Base-by-base conservation (phyloP, 2,797 vertebrate species). In the Pangasius larnaudii region DNA sequence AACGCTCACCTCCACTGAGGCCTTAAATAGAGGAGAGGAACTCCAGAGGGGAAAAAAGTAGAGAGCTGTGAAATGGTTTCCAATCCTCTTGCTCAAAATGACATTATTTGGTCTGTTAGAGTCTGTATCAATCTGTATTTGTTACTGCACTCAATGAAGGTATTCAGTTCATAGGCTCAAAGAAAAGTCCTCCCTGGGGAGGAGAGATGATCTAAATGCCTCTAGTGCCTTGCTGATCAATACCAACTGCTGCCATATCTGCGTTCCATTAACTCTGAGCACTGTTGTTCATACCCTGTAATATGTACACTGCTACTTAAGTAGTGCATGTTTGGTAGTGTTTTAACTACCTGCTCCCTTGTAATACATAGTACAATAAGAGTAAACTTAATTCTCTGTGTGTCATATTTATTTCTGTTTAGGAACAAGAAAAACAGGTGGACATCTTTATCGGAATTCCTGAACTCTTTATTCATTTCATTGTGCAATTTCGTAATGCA, bases 1-100 rank as follows among this genome's bases (percentile, higher is more conserved):
- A 98, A 99, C 0, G 96, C 98, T 9, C 98, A 99, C 95, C 97
- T 99, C 92, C 97, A 97, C 94, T 98, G 94, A 96, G 78, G 42
- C 51, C 74, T 83, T 69, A 13, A 3, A 78, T 61, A 27, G 22
- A n/a, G 7, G 9, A 53, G 39, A 36, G 30, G 24, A 78, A 77
- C 33, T 1, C 39, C 33, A 61, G 53, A 46, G 71, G 24, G 10
- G 42, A 30, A 59, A 24, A 51, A 39, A 22, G 22, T 42, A 14
- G 2, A 71, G 69, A n/a, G 27, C 49, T 75, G 49, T 53, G 63
- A 53, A 69, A 53, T 2, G 27, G 27, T 30, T 49, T 83, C 27
- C 80, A 83, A n/a, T 83, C 33, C 22, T 27, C 16, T 19, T 24
- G 30, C n/a, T 84, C 63, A 71, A 51, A 84, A 30, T 36, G 82